phyloP scores from a whole-genome alignment of 2,113 vertebrate species.

The Gopherus flavomarginatus region DNA sequence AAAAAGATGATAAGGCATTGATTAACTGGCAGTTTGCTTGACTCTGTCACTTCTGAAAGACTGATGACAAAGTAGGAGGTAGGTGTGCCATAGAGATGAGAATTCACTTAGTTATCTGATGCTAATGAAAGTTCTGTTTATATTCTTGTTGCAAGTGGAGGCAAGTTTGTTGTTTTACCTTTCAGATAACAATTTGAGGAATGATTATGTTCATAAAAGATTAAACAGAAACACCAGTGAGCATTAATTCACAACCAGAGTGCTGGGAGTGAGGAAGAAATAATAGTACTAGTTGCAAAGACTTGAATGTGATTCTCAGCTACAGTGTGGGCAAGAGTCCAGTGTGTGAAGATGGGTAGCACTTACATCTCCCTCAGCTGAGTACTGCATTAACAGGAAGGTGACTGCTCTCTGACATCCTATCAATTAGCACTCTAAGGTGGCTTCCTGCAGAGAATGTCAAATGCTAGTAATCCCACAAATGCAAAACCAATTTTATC shows the following conservation, averaged over 20 bases:
- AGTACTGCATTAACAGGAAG: not conserved
- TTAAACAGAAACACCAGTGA: rapidly evolving
- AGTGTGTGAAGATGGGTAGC: not conserved
- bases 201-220: not conserved
- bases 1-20: not conserved
- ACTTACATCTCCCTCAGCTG: not conserved
- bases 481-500: not conserved
- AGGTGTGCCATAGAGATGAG: rapidly evolving
- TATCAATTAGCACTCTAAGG: not conserved
- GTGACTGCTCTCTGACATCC: rapidly evolving
- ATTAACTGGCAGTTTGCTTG: not conserved
- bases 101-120: not conserved
- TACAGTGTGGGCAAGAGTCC: rapidly evolving
- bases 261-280: not conserved
- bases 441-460: not conserved
- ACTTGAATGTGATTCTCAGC: not conserved
- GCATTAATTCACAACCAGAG: not conserved
- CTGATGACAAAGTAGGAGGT: not conserved
- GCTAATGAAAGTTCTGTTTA: not conserved
- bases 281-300: not conserved
- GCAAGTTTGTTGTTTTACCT: not conserved
- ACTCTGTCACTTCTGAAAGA: not conserved
- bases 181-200: not conserved
- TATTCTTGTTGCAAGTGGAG: not conserved
- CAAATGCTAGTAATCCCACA: not conserved